A percentile compares a stretch with the other conserved stretches of the same genome.
These are phyloP conservation scores for Pheosia gnoma DNA, from an alignment of 2,888 invertebrate genomes.

Conservation along the genomic window DNA sequence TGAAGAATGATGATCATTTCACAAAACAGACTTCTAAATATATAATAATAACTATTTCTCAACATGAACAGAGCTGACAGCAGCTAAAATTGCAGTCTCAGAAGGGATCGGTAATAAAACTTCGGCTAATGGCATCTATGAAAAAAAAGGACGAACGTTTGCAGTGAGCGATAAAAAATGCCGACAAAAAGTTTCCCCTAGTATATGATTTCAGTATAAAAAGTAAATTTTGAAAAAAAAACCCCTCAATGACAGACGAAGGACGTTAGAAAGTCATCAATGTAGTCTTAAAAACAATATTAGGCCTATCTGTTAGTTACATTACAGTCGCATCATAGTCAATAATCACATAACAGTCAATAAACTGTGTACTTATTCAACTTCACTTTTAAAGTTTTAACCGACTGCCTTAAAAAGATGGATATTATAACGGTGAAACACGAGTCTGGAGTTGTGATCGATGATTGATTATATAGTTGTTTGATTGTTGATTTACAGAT, in stretches of 20 bases:
- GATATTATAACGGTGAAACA: conserved; percentile 37
- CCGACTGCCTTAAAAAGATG: conserved; percentile 16
- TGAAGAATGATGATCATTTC: conserved; percentile 7
- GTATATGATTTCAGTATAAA: conserved; percentile 38
- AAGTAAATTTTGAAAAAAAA: conserved; percentile 21
- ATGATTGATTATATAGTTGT: conserved; percentile 33
- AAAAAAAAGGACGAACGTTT: conserved; percentile 45
- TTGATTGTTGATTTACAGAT: conserved; percentile 37
- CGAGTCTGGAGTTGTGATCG: conserved; percentile 25
- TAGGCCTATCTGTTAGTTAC: conserved; percentile 26
- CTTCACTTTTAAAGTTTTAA: conserved; percentile 13
- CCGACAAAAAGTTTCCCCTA: conserved; percentile 46
- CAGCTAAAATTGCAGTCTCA: conserved; percentile 46
- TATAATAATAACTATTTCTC: conserved; percentile 39
- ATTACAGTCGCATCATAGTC: conserved; percentile 19
- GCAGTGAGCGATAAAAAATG: conserved; percentile 38
- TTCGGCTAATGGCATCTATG: conserved; percentile 38
- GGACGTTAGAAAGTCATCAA: conserved; percentile 47
- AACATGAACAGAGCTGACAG: conserved; percentile 35
- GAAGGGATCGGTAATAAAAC: conserved; percentile 52
- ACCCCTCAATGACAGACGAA: conserved; percentile 31
- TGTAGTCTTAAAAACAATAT: conserved; percentile 29
- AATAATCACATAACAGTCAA: conserved; percentile 5
- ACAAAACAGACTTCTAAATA: conserved; percentile 17
- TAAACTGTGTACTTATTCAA: neutral